Percentiles rank a stretch among this genome's conserved stretches.
Conservation (phyloP, 2,888 invertebrate genomes). For the Fragum fragum region DNA sequence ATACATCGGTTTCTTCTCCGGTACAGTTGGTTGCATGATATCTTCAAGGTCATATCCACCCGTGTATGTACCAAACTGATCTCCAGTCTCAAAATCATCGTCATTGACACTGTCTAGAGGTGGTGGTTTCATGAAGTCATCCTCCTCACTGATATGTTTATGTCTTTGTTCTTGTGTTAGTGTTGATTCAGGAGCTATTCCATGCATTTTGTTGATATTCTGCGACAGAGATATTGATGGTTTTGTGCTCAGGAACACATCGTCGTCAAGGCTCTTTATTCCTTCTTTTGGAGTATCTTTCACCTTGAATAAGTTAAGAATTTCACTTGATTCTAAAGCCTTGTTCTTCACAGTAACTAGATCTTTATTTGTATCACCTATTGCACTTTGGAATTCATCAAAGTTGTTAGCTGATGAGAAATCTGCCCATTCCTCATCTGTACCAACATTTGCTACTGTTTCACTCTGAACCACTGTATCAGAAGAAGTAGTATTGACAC, state of each 20-base stretch:
- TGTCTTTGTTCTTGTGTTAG: constrained; percentile 24
- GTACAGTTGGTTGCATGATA: constrained; percentile 63
- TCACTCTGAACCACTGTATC: constrained; percentile 48
- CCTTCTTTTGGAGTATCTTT: constrained; percentile 65
- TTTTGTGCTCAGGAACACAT: constrained; percentile 9
- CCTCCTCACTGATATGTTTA: constrained; percentile 66
- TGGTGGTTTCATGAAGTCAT: constrained; percentile 74
- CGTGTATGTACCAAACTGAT: constrained; percentile 75
- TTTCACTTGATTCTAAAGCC: constrained; percentile 74
- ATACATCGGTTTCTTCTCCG: constrained; percentile 63
- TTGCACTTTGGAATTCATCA: constrained; percentile 5
- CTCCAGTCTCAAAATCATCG: constrained; percentile 72
- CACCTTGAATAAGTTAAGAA: constrained; percentile 79
- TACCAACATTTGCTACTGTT: background rate
- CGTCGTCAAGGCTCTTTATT: constrained; percentile 58
- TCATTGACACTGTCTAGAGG: constrained; percentile 76
- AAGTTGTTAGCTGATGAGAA: constrained; percentile 29
- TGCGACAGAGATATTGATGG: constrained; percentile 30
- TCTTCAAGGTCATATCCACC: constrained; percentile 80
- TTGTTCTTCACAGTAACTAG: constrained; percentile 72
- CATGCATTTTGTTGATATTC: constrained; percentile 48
- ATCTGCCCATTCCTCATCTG: constrained; percentile 46
- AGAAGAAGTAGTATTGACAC: constrained; percentile 16
- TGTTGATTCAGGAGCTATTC: constrained; percentile 29
- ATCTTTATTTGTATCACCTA: constrained; percentile 30